A percentile compares a stretch with the other conserved stretches of the same genome.
phyloP scores from a whole-genome alignment of 2,113 vertebrate genomes.

The mouse (Mus musculus) region DNA sequence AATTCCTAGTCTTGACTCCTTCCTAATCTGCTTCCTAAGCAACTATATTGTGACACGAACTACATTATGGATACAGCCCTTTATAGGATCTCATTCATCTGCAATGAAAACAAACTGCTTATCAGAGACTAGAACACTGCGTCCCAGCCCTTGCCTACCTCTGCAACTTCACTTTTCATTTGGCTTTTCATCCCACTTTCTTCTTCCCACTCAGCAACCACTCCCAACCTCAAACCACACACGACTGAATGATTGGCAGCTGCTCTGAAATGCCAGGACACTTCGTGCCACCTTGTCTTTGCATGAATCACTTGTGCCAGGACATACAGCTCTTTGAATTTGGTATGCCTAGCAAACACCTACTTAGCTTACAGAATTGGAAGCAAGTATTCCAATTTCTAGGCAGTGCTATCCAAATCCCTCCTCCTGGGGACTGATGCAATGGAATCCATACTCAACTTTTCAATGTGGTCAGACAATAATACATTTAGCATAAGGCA shows the following conservation, averaged over 20 bases:
- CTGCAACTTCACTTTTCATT: slow-evolving; percentile 9
- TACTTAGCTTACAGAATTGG: slow-evolving; percentile 61
- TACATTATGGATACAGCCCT: not conserved
- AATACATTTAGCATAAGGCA: not conserved
- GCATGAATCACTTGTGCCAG: slow-evolving; percentile 6
- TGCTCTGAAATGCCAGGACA: slow-evolving; percentile 52
- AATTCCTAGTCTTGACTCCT: not conserved
- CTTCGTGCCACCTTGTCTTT: slow-evolving; percentile 3
- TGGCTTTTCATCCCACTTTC: not conserved
- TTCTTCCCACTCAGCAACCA: slow-evolving; percentile 57
- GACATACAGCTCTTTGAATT: not conserved
- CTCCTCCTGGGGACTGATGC: not conserved
- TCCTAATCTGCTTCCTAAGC: not conserved
- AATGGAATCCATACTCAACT: not conserved
- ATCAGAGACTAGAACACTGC: not conserved
- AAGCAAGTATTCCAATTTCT: slow-evolving; percentile 31
- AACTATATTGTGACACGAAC: not conserved
- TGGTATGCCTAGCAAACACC: slow-evolving; percentile 56
- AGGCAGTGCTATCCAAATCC: slow-evolving; percentile 22
- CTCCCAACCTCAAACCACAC: slow-evolving; percentile 28
- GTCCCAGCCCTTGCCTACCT: not conserved
- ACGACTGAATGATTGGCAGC: slow-evolving; percentile 25
- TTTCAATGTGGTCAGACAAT: not conserved
- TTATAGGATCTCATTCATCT: slow-evolving; percentile 22
- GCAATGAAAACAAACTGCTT: not conserved